A percentile compares a stretch with the other conserved stretches of the same genome.
These are phyloP conservation scores for Adoxophyes honmai DNA, from an alignment of 1,140 invertebrate genomes.

Conservation along the genomic window DNA sequence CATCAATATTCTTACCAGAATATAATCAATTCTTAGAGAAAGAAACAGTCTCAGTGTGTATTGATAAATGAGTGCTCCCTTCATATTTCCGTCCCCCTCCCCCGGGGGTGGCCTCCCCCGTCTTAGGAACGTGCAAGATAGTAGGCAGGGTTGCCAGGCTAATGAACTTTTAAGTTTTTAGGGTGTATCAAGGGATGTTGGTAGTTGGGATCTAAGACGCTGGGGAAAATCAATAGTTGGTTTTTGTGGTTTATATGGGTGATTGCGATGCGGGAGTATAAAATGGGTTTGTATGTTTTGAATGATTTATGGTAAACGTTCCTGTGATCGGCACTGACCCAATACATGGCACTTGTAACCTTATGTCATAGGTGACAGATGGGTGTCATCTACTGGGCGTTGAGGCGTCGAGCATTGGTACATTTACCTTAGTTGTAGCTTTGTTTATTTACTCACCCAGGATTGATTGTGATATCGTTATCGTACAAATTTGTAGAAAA, in stretches of 20 bases:
- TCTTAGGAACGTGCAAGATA: slow-evolving; percentile 73
- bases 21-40: slow-evolving; percentile 73
- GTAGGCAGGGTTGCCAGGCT: slow-evolving; percentile 64
- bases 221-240: not conserved
- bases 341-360: too few relatives aligned
- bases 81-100: slow-evolving; percentile 66
- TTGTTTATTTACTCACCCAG: too few relatives aligned
- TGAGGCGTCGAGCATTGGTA: too few relatives aligned
- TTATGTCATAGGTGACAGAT: too few relatives aligned
- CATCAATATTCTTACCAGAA: slow-evolving; percentile 67
- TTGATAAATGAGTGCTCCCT: slow-evolving; percentile 74
- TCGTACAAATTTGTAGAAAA: too few relatives aligned
- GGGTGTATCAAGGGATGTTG: slow-evolving; percentile 25
- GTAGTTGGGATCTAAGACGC: slow-evolving; percentile 7
- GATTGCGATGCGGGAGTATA: not conserved
- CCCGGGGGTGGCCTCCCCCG: slow-evolving; percentile 33
- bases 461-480: too few relatives aligned
- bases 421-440: too few relatives aligned
- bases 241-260: not conserved
- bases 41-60: slow-evolving; percentile 70
- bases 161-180: slow-evolving; percentile 72
- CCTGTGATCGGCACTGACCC: too few relatives aligned
- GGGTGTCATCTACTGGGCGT: too few relatives aligned
- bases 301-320: too few relatives aligned
- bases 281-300: too few relatives aligned